Conservation (phyloP, 2,888 invertebrate genomes). For the Slavum lentiscoides region DNA sequence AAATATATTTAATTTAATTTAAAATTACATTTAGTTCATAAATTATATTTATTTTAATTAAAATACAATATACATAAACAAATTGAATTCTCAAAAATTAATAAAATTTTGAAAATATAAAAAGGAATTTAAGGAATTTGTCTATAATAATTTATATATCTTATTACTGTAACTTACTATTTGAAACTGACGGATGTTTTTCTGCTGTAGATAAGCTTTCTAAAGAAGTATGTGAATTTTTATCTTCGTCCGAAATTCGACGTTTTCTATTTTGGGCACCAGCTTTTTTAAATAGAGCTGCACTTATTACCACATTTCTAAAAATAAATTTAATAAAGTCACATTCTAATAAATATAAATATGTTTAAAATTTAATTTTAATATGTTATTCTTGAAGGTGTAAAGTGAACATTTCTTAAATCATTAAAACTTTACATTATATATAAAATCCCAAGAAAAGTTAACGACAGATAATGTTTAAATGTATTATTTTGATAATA, state of each 20-base stretch:
- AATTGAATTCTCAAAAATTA: no score
- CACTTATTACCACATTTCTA: constrained; percentile 82
- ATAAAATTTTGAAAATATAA: background rate
- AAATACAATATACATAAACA: background rate
- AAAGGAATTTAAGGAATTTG: background rate
- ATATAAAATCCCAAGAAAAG: no score
- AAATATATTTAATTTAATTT: background rate
- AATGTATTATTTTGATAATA: no score
- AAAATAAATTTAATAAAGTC: background rate
- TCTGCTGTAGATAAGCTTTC: constrained; percentile 40
- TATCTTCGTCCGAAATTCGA: constrained; percentile 54
- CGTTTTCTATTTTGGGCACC: constrained; percentile 65
- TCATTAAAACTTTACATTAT: no score
- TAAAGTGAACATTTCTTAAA: no score
- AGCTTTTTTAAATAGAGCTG: constrained; percentile 83
- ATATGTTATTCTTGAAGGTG: no score
- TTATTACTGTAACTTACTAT: constrained; percentile 32
- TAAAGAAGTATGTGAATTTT: constrained; percentile 47
- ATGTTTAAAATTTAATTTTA: no score
- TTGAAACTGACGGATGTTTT: constrained; percentile 41
- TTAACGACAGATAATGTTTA: no score
- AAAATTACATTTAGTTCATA: background rate
- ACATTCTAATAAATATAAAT: no score
- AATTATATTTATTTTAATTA: background rate
- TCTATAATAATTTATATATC: background rate